Conservation (phyloP, 1,140 invertebrate species). For the Pseudomyrmex flavicornis region DNA sequence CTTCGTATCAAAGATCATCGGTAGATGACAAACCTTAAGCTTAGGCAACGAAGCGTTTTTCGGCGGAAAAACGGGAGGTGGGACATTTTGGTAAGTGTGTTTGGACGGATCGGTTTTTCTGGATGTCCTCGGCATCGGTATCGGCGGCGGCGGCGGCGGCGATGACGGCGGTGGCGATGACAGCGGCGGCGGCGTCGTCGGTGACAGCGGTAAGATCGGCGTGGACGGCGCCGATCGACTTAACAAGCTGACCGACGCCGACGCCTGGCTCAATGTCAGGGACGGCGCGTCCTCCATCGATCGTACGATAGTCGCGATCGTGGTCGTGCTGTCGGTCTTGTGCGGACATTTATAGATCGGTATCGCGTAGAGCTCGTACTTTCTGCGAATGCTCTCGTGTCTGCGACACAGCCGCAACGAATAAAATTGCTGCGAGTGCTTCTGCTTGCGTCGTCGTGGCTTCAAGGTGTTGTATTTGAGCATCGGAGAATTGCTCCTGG, state of each 20-base stretch:
- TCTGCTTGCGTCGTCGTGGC: slow-evolving; percentile 79
- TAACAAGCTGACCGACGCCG: slow-evolving; percentile 9
- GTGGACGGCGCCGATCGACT: slow-evolving; percentile 29
- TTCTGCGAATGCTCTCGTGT: slow-evolving; percentile 73
- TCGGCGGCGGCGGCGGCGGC: slow-evolving; percentile 74
- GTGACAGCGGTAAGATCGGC: slow-evolving; percentile 42
- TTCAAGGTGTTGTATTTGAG: slow-evolving; percentile 81
- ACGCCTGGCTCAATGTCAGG: slow-evolving; percentile 45
- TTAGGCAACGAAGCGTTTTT: slow-evolving; percentile 71
- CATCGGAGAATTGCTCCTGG: slow-evolving; percentile 81
- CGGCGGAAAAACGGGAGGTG: slow-evolving; percentile 83
- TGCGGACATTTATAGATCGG: slow-evolving; percentile 83
- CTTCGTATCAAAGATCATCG: slow-evolving; percentile 68
- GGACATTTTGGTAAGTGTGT: slow-evolving; percentile 86
- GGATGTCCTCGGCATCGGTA: slow-evolving; percentile 82
- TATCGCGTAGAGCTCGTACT: slow-evolving; percentile 82
- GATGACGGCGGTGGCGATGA: too few species aligned
- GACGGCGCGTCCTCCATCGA: slow-evolving; percentile 67
- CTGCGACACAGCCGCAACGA: slow-evolving; percentile 80
- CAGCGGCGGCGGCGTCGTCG: slow-evolving; percentile 82
- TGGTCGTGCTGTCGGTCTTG: slow-evolving; percentile 74
- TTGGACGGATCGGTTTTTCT: slow-evolving; percentile 80
- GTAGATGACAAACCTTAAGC: slow-evolving; percentile 81
- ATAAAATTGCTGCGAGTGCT: slow-evolving; percentile 82
- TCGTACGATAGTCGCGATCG: slow-evolving; percentile 70